Evolutionary conservation across 2,797 vertebrate species (phyloP).

Genomic region (Lagorchestes hirsutus): DNA sequence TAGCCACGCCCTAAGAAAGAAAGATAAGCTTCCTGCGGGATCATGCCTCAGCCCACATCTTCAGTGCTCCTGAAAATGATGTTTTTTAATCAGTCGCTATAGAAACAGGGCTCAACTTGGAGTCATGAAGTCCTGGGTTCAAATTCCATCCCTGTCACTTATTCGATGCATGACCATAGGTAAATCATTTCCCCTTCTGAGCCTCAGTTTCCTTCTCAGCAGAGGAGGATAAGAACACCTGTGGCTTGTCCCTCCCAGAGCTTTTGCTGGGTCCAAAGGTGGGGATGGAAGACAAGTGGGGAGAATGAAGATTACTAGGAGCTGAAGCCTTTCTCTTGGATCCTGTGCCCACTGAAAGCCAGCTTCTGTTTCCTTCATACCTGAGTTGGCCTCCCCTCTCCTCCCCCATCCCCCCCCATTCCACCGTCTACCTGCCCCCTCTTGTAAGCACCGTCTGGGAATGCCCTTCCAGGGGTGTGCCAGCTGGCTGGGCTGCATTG

Average conservation of each 20-base stretch:
- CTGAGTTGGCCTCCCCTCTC: neutral
- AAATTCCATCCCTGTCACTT: neutral
- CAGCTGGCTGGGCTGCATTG: neutral
- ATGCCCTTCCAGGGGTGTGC: neutral
- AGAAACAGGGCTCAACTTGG: neutral
- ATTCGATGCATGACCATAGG: neutral
- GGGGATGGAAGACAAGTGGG: neutral
- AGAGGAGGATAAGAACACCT: neutral
- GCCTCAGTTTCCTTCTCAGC: neutral
- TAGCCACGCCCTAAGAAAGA: neutral
- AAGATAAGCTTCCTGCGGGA: neutral
- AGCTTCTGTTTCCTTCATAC: conserved; percentile 35
- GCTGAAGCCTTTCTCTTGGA: neutral
- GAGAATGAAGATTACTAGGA: neutral
- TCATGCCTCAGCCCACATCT: neutral
- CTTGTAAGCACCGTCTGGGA: neutral
- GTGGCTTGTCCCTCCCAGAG: neutral
- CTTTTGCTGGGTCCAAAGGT: neutral
- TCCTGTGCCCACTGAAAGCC: neutral
- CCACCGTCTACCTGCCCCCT: neutral
- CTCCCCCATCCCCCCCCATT: neutral
- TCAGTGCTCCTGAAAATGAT: neutral
- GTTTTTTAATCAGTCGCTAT: neutral
- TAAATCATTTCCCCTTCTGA: neutral
- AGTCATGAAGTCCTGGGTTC: neutral